Evolutionary conservation across 2,797 vertebrate genomes (phyloP), one percentile per base, ranked within the genome.

Genomic region (Pseudochirops cupreus): DNA sequence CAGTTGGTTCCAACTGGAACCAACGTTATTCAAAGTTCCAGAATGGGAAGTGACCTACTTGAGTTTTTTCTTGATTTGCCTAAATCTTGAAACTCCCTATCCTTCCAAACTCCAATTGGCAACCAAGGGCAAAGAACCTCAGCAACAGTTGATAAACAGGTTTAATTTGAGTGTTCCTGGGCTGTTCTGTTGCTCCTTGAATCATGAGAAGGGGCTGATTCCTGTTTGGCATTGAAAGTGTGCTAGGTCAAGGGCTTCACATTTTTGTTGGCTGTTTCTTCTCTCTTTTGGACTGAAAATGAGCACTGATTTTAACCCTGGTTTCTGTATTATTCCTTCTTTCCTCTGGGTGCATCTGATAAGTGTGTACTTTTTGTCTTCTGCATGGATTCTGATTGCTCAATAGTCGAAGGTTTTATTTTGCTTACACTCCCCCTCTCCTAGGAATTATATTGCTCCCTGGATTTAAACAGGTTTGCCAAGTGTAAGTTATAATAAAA

Each of bases 391-490:
- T 4, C 16, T 26, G 31, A 11, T 82, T 46, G 31, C 7, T 91
- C 56, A 57, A 31, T 91, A 24, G 39, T 52, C 1, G 62, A 46
- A n/a, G 1, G 26, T 3, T 82, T 56, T 93, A 18, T n/a, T 92
- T 92, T 89, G 58, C 24, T 57, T 58, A 56, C 29, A 52, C 1
- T 9, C 10, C 57, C 56, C 12, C 26, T 39, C 46, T 91, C 46
- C 46, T 91, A 26, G 59, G 94, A 91, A 59, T 56, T 29, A 55
- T 91, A 91, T 21, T 31, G 90, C 90, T 55, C 90, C 0, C 67
- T 57, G 55, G 18, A 31, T 53, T 67, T 62, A 33, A 95, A 54
- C 33, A 95, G 90, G 91, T 94, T 95, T 94, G 62, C 91, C 92
- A 59, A 24, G 50, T 12, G 4, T n/a, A 54, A 53, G 3, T 26